Conservation (phyloP, 2,113 vertebrate species). For the Notechis scutatus region DNA sequence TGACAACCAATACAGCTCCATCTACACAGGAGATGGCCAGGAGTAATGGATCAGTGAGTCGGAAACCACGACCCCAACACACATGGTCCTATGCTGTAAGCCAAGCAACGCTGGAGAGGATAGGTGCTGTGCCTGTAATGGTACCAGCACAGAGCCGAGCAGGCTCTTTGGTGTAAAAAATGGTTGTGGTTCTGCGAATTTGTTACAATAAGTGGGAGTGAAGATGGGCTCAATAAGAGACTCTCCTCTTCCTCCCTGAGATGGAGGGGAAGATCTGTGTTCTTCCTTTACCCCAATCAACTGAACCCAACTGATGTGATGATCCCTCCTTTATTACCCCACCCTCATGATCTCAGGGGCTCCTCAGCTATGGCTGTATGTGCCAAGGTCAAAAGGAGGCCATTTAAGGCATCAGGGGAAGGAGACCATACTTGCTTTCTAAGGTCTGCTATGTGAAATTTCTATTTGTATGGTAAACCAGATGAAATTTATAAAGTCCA, state of each 20-base stretch:
- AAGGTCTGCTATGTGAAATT: constrained; percentile 47
- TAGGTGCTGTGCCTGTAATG: constrained; percentile 95
- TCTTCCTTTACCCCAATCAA: neutral
- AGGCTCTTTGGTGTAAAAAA: constrained; percentile 86
- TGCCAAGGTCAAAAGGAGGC: constrained; percentile 63
- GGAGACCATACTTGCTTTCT: constrained; percentile 1
- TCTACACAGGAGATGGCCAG: constrained; percentile 79
- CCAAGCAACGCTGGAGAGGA: constrained; percentile 90
- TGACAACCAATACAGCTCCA: constrained; percentile 87
- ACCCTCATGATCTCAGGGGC: constrained; percentile 28
- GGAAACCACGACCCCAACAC: constrained; percentile 79
- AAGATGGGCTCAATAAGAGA: constrained; percentile 43
- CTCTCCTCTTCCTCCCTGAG: constrained; percentile 30
- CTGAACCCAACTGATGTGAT: constrained; percentile 23
- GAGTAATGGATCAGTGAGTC: constrained; percentile 84
- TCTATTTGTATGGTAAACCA: constrained; percentile 21
- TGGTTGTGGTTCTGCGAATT: fast-evolving
- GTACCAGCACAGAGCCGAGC: constrained; percentile 94
- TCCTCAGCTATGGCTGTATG: constrained; percentile 39
- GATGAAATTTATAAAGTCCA: fast-evolving
- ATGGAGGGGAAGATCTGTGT: neutral
- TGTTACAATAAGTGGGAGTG: neutral
- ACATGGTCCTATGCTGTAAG: constrained; percentile 87
- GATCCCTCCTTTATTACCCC: neutral
- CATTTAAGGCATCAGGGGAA: neutral